phyloP scores from a whole-genome alignment of 1,140 invertebrate genomes.

The Leptinotarsa undecemlineata region DNA sequence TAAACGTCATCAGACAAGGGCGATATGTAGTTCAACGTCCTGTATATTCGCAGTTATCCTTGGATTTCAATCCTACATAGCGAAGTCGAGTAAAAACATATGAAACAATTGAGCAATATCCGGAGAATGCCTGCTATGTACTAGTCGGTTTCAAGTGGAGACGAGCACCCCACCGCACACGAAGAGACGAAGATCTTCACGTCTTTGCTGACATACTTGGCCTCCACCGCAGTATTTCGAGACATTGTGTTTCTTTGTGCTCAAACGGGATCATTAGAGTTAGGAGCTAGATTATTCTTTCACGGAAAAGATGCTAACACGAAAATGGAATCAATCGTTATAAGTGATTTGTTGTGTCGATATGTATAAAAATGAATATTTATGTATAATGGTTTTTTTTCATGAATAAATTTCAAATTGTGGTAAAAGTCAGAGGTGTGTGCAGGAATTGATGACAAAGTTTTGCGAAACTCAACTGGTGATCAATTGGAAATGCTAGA shows the following conservation, averaged over 20 bases:
- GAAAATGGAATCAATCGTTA: no score
- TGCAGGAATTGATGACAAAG: no score
- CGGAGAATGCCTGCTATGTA: conserved; percentile 34
- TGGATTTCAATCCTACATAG: not conserved
- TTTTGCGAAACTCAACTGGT: no score
- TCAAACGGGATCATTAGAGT: not conserved
- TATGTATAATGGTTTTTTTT: no score
- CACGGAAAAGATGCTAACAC: not conserved
- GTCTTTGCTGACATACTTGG: conserved; percentile 35
- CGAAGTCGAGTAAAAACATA: conserved; percentile 16
- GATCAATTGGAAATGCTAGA: no score
- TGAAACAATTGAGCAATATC: conserved; percentile 35
- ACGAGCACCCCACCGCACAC: conserved; percentile 31
- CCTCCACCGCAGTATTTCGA: conserved; percentile 32
- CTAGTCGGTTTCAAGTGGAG: conserved; percentile 29
- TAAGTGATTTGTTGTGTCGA: no score
- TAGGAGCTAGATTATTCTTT: not conserved
- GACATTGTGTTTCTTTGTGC: conserved; percentile 1
- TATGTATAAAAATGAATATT: no score
- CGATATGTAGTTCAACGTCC: not conserved
- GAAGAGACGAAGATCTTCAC: conserved; percentile 31
- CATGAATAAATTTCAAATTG: no score
- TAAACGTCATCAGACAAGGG: no score
- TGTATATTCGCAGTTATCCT: conserved; percentile 4
- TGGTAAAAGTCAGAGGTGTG: no score